These are phyloP conservation scores for Penaeus chinensis DNA, from an alignment of 1,140 invertebrate genomes.

Conservation along the genomic window DNA sequence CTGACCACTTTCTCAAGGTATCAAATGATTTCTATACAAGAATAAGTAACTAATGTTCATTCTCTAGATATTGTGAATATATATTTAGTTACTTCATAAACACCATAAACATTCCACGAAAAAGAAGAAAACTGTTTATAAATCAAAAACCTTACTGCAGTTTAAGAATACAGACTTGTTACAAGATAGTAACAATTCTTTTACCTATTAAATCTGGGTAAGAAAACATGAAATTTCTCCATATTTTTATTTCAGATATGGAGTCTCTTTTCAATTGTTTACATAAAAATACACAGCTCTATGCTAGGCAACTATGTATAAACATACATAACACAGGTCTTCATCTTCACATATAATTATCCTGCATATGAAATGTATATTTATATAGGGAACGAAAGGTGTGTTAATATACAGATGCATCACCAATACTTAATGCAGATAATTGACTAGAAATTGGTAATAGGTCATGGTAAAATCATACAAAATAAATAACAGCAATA, in stretches of 20 bases:
- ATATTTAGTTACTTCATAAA: too few relatives aligned
- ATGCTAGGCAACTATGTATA: conserved; percentile 59
- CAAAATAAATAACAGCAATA: conserved; percentile 22
- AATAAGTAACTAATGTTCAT: too few relatives aligned
- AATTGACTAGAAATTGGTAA: conserved; percentile 42
- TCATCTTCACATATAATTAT: conserved; percentile 58
- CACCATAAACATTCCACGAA: too few relatives aligned
- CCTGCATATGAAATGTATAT: conserved; percentile 59
- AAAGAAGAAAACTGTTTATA: too few relatives aligned
- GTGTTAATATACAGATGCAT: conserved; percentile 33
- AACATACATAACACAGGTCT: conserved; percentile 56
- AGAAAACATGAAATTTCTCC: conserved; percentile 16
- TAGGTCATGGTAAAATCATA: conserved; percentile 20
- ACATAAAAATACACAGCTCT: conserved; percentile 61
- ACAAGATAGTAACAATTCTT: background rate
- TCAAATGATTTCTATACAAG: too few relatives aligned
- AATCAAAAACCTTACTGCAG: background rate
- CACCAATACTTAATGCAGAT: conserved; percentile 38
- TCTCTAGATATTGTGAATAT: too few relatives aligned
- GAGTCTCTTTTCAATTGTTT: conserved; percentile 50
- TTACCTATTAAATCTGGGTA: background rate
- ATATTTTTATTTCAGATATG: conserved; percentile 42
- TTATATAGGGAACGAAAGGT: conserved; percentile 26
- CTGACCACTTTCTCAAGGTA: too few relatives aligned
- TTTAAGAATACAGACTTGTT: background rate